Base-by-base conservation (phyloP, 2,888 invertebrate species). In the Euclidia mi region DNA sequence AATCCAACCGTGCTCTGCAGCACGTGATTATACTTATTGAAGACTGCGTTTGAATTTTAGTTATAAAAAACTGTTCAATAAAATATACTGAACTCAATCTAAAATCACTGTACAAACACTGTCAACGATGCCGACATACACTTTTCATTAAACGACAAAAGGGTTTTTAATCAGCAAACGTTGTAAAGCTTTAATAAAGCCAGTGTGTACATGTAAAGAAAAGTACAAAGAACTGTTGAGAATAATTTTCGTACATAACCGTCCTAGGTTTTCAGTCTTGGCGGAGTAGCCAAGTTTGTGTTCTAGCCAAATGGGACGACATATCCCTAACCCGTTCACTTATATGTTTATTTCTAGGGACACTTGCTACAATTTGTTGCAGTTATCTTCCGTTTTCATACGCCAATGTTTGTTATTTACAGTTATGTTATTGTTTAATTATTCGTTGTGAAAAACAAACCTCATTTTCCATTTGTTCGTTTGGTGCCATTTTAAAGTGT, bases 281-380 rank as follows among this genome's bases (percentile, higher is more conserved):
- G 81, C 80, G 62, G 63, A 70, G 58, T 65, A 76, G 83, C 81
- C 83, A 85, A 86, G 79, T 81, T 80, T 77, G 76, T 57, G 61
- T 48, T 64, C 69, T 52, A 82, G 87, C 85, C 86, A 89, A 89
- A 81, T 88, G 79, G 82, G 80, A 78, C 82, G 77, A 78, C 77
- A 78, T 78, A 84, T 82, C 83, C 82, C 76, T 89, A 86, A 88
- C 87, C 87, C 64, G 79, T 78, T 83, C 84, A 52, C 46, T 52
- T 57, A 68, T 55, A 38, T 31, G 60, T 76, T 76, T 76, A 76
- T 75, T 73, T 78, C 74, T 74, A 50, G 57, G 68, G 57, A 65
- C 46, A 66, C 64, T 78, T 69, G 58, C 34, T 62, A 34, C 47
- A 73, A 76, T 76, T 72, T 69, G 57, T 68, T 68, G 60, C 65